phyloP scores from a whole-genome alignment of 2,888 invertebrate species.

The Chironomus tentans region DNA sequence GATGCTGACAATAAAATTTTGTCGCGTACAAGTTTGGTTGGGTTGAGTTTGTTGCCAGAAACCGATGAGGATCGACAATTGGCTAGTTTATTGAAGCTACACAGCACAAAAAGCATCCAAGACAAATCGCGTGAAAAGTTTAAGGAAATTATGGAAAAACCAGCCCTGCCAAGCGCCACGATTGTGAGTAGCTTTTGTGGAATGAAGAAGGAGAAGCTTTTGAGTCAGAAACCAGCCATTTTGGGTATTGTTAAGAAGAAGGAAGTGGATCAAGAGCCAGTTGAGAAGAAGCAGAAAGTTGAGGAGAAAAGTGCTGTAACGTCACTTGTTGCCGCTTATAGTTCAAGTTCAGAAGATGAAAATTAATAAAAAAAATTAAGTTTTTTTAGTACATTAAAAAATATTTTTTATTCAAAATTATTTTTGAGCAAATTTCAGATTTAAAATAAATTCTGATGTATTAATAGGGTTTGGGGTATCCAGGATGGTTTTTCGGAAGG shows the following conservation, averaged over 20 bases:
- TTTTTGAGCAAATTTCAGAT: too few species aligned
- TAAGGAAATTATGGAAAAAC: constrained; percentile 46
- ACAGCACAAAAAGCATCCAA: constrained; percentile 52
- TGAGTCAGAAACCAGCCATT: constrained; percentile 33
- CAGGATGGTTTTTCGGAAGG: too few species aligned
- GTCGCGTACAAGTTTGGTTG: constrained; percentile 57
- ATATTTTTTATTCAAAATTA: too few species aligned
- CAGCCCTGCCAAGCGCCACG: constrained; percentile 49
- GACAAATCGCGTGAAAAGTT: constrained; percentile 48
- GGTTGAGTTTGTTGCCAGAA: constrained; percentile 68
- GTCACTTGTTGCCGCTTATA: constrained; percentile 14
- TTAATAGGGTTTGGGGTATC: too few species aligned
- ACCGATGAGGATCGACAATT: constrained; percentile 67
- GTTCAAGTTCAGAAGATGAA: background rate
- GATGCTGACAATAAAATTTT: constrained; percentile 61
- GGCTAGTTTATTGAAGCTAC: constrained; percentile 64
- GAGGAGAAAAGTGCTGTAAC: background rate
- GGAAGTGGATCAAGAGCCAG: background rate
- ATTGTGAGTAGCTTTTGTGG: constrained; percentile 44
- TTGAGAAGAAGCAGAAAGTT: background rate
- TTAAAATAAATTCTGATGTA: too few species aligned
- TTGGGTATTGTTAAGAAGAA: constrained; percentile 35
- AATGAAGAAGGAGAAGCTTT: constrained; percentile 49
- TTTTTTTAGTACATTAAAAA: too few species aligned
- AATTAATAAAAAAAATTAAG: background rate